These are phyloP conservation scores for Leptinotarsa texana DNA, from an alignment of 1,140 invertebrate species.

Conservation along the genomic window DNA sequence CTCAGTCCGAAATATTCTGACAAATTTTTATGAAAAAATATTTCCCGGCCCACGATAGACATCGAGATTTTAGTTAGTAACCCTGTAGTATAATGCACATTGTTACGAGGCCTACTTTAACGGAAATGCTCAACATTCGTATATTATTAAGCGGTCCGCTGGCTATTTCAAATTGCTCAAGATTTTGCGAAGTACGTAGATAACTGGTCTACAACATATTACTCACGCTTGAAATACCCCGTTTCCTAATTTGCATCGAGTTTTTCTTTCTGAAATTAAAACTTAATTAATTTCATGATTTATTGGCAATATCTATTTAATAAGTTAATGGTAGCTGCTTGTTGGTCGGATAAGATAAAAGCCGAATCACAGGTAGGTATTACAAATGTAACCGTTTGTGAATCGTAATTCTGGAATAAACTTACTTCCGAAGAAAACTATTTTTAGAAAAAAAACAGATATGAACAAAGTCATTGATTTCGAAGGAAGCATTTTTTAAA, in stretches of 20 bases:
- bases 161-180: conserved; percentile 1
- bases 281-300: neutral
- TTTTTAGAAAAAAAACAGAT: too few relatives aligned
- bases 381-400: too few relatives aligned
- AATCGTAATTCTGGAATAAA: too few relatives aligned
- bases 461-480: too few relatives aligned
- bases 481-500: too few relatives aligned
- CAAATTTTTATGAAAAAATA: neutral
- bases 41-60: too few relatives aligned
- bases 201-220: neutral
- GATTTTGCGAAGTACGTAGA: neutral
- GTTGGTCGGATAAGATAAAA: too few relatives aligned
- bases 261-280: conserved; percentile 4
- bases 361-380: too few relatives aligned
- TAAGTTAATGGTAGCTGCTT: neutral
- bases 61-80: too few relatives aligned
- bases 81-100: neutral
- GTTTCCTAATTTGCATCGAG: conserved; percentile 3
- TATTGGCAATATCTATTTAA: neutral
- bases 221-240: neutral
- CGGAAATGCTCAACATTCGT: conserved; percentile 2
- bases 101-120: neutral
- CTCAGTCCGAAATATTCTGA: neutral
- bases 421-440: too few relatives aligned
- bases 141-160: conserved; percentile 8